Evolutionary conservation across 2,113 vertebrate genomes (phyloP), one percentile per base, ranked within the genome.

Genomic region (Hemiscyllium ocellatum): DNA sequence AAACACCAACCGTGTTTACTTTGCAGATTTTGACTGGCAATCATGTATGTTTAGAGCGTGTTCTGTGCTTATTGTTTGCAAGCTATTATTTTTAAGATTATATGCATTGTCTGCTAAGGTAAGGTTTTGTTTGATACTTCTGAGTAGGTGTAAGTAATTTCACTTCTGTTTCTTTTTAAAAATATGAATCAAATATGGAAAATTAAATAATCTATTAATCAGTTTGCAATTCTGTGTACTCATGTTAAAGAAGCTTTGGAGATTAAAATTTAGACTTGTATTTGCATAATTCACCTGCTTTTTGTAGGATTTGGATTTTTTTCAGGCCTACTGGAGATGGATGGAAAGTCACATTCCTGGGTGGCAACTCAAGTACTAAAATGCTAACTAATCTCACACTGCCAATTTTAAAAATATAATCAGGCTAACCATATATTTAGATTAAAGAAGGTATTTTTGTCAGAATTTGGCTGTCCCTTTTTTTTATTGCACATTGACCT

Each of bases 401-500:
- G 47, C 26, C 47, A 22, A 94, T 70, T 47, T 47, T 70, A 70
- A 66, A 94, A 94, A 69, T 69, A 8, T 94, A 94, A 94, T 94
- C 17, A 69, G 4, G 19, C 66, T 47, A 24, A 94, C 37, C 37
- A 93, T 93, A 93, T 66, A 68, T 93, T 70, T 94, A 47, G 37
- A 70, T 70, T 70, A 70, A 70, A 70, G 42, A 24, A 69, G 20
- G 22, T 7, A 20, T 42, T 68, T 42, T 24, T 42, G 61, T 69
- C 91, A 68, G 33, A 42, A 22, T 37, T 66, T 68, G 91, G 19
- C n/a, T 13, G 69, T 42, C 42, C 66, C 8, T 70, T 94, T 94
- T 94, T 70, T 94, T 70, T 70, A 94, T 70, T 94, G 15, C 66
- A 47, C n/a, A 8, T 70, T 94, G 66, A 94, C 22, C 66, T 90